Base-by-base conservation (phyloP, 2,113 vertebrate genomes). In the Oriolus oriolus region DNA sequence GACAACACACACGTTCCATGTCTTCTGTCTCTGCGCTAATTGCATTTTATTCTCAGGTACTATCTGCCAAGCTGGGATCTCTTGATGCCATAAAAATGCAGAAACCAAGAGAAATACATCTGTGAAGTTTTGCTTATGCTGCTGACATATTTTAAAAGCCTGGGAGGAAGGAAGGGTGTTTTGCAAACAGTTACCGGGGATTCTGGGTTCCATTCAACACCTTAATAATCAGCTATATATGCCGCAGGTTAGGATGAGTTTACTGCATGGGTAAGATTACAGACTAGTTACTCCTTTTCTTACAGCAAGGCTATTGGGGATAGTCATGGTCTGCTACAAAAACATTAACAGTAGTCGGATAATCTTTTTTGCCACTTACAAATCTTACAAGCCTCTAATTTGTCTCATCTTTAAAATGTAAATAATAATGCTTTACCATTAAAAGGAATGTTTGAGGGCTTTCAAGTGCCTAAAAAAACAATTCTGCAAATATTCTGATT, bases 1-100 rank as follows among this genome's bases (percentile, higher is more conserved):
- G 39, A 33, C 20, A 78, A 39, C 20, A 60, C 28, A 31, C 16
- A 9, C 0, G 0, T 22, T 35, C 28, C 18, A 6, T 0, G 0
- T 31, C 50, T 71, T 76, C 45, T 5, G 22, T 14, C 63, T 60
- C 57, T 35, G 15, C 45, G 77, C 41, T 19, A 77, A 56, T 33
- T 30, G 21, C 16, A 37, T 65, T 85, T 92, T 44, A 41, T 52
- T 90, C 41, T n/a, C 42, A 33, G 26, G 23, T 30, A 54, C 13
- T 27, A 6, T 49, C n/a, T 56, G 21, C 65, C 49, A 59, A 33
- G 17, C 5, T 66, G 47, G 23, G 10, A 66, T 42, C 31, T 79
- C 19, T 22, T 22, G 13, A 59, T 71, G 24, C n/a, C 27, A 41
- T 31, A 68, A 83, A 87, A 68, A 17, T 1, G 8, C 65, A 79